Evolutionary conservation across 2,797 vertebrate species (phyloP).

Genomic region (Lutra lutra): DNA sequence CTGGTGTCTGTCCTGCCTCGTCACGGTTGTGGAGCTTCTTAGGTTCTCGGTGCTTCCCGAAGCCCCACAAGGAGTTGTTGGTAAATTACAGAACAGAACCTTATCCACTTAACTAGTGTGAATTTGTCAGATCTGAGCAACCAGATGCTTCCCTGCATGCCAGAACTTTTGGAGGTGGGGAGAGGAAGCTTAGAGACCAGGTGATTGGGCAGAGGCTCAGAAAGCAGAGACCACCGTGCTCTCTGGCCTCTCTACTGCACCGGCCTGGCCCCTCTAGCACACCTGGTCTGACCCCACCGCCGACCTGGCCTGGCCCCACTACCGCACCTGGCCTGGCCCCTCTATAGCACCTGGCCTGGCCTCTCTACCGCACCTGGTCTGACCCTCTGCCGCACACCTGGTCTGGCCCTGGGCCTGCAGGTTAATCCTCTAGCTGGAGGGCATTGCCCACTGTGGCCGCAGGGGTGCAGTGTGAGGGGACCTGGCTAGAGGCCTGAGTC

Average conservation of each 20-base stretch:
- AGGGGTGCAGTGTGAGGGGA: fast-evolving
- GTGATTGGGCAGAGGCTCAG: neutral
- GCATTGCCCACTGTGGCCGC: neutral
- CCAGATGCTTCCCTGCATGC: neutral
- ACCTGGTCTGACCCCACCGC: no score
- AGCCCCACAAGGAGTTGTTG: neutral
- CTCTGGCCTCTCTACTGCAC: no score
- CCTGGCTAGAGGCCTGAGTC: neutral
- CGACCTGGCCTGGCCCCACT: no score
- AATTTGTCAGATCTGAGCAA: neutral
- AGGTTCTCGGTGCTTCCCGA: neutral
- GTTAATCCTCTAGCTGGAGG: no score
- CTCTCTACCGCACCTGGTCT: no score
- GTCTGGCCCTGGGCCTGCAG: neutral
- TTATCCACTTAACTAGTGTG: neutral
- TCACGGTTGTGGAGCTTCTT: neutral
- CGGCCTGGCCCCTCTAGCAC: no score
- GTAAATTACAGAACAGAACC: neutral
- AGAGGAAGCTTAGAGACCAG: neutral
- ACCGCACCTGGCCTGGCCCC: no score
- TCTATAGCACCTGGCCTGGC: no score
- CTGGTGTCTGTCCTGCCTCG: neutral
- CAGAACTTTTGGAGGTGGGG: neutral
- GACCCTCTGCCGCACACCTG: neutral
- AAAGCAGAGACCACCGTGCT: fast-evolving